A percentile compares a stretch with the other conserved stretches of the same genome.
phyloP scores from a whole-genome alignment of 2,888 invertebrate genomes.

The Rhaphigaster nebulosa region DNA sequence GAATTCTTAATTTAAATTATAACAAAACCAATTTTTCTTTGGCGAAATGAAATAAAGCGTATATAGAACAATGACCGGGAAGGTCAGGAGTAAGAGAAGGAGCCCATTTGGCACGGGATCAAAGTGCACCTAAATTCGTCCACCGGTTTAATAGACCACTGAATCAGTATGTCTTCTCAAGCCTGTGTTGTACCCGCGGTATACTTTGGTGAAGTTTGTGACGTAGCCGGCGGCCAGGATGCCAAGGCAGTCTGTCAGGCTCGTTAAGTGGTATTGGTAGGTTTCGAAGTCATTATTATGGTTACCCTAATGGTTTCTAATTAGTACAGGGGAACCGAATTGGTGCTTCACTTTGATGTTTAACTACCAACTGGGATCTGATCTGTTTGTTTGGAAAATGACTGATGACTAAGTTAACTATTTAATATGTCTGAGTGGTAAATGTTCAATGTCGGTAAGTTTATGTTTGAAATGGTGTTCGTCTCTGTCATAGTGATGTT shows the following conservation, averaged over 20 bases:
- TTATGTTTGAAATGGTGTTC: not conserved
- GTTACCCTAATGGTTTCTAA: not conserved
- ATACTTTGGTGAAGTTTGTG: not conserved
- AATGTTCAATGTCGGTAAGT: not conserved
- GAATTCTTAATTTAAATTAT: not conserved
- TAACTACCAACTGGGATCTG: not conserved
- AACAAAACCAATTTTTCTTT: not conserved
- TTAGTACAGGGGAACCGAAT: not conserved
- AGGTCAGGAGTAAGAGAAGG: not conserved
- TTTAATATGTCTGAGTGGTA: not conserved
- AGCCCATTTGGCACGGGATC: not conserved
- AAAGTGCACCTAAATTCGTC: not conserved
- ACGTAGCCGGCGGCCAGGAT: not conserved
- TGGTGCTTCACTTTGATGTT: not conserved
- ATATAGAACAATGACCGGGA: not conserved
- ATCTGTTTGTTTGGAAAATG: not conserved
- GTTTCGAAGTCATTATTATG: not conserved
- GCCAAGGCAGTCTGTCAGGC: constrained; percentile 6
- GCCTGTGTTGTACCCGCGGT: not conserved
- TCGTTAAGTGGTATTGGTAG: not conserved
- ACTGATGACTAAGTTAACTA: not conserved
- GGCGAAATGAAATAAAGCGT: not conserved
- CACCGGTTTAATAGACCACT: not conserved
- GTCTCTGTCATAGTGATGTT: not conserved
- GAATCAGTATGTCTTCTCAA: not conserved